Base-by-base conservation (phyloP, 2,797 vertebrate genomes). In the Mionectes olivaceus region DNA sequence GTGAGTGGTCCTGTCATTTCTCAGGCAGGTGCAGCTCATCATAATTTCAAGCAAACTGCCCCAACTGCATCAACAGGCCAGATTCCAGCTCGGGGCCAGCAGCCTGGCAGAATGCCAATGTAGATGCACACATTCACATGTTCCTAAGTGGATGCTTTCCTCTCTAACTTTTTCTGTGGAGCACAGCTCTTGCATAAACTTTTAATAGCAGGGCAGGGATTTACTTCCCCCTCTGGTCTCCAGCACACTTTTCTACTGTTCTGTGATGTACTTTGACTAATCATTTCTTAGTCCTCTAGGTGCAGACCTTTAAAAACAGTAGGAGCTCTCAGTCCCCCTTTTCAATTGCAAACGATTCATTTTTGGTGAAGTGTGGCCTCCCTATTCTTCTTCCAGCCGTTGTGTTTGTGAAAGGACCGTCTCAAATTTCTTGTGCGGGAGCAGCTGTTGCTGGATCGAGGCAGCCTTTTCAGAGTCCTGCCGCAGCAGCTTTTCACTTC, bases 351-450 rank as follows among this genome's bases (percentile, higher is more conserved):
- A 98, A 98, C 94, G 93, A 98, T 97, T 94, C 96, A 97, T 98
- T 97, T 95, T 94, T 96, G 93, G 96, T 95, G 96, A 97, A 98
- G 98, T 96, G 96, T 95, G 97, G 97, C 96, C 96, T 96, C 96
- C 94, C 96, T 96, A 98, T 98, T 98, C 98, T 99, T 98, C 97
- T 96, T 97, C 84, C 11, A 91, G 95, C 98, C 96, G 98, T 98
- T 98, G 98, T 98, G 97, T 98, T 98, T 98, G 98, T 99, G 98
- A 99, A 99, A 98, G 98, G 98, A 97, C 97, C 97, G 97, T 98
- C 98, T 99, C 98, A 98, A 98, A 99, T 99, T 99, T 99, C 99
- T 98, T 98, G 97, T 97, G 97, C 97, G 78, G 97, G 97, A 99
- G 98, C 99, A 99, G 99, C 99, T 99, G 99, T 98, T 97, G 94